Conservation (phyloP, 1,140 invertebrate species). For the Cephus cinctus region DNA sequence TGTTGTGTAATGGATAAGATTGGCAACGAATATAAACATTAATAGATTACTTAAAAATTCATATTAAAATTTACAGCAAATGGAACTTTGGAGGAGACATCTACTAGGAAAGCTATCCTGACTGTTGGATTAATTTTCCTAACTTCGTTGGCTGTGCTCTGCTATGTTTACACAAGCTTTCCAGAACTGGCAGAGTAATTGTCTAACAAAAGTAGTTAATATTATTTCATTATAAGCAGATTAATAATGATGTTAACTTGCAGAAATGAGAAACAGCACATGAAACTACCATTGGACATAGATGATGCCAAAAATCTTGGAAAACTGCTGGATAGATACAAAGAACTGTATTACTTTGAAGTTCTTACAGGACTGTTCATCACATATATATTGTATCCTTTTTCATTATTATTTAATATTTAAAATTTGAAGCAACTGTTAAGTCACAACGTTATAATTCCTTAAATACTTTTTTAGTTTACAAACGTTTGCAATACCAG, state of each 20-base stretch:
- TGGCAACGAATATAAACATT: no score
- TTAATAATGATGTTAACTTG: conserved; percentile 7
- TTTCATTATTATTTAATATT: conserved; percentile 37
- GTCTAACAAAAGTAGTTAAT: no score
- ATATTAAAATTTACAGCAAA: no score
- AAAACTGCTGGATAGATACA: conserved; percentile 87
- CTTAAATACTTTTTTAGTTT: conserved; percentile 66
- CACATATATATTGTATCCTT: conserved; percentile 99
- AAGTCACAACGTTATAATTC: conserved; percentile 18
- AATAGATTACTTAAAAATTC: no score
- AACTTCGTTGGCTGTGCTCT: conserved; percentile 62
- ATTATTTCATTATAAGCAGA: not conserved
- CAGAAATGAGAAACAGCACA: conserved; percentile 84
- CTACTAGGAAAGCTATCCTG: conserved; percentile 59
- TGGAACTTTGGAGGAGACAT: no score
- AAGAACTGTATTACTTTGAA: conserved; percentile 90
- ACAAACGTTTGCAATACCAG: conserved; percentile 99
- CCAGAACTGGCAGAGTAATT: conserved; percentile 82
- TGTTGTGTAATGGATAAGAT: no score
- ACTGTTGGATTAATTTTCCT: conserved; percentile 66
- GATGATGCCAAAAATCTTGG: conserved; percentile 97
- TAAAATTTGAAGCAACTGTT: not conserved
- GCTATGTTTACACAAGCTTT: conserved; percentile 74
- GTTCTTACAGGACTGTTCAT: conserved; percentile 87
- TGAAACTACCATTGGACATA: conserved; percentile 91